These are phyloP conservation scores for Tipula confusa DNA, from an alignment of 2,888 invertebrate species.

Conservation along the genomic window DNA sequence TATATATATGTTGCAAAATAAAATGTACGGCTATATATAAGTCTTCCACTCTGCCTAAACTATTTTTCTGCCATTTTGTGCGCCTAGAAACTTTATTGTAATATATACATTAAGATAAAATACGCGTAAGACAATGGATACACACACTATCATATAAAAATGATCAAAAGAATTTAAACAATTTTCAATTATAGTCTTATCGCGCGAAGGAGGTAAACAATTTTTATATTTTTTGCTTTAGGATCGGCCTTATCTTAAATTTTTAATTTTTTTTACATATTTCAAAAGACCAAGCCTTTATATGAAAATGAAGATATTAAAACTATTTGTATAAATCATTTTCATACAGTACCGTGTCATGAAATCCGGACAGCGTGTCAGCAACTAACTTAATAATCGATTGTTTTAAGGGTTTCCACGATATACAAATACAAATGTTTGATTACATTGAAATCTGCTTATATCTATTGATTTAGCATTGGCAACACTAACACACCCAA, in stretches of 20 bases:
- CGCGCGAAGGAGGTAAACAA: not conserved
- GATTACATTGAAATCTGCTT: no score
- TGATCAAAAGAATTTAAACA: not conserved
- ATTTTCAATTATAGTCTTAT: slow-evolving; percentile 16
- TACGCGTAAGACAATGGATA: not conserved
- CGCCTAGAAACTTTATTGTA: not conserved
- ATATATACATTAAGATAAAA: no score
- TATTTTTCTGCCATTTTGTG: not conserved
- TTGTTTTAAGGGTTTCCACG: no score
- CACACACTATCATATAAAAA: not conserved
- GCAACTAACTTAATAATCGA: no score
- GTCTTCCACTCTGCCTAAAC: not conserved
- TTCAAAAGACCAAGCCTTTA: not conserved
- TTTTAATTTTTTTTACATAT: not conserved
- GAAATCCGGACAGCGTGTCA: no score
- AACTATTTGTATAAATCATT: not conserved
- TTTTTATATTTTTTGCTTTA: not conserved
- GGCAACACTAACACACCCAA: no score
- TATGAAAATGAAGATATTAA: not conserved
- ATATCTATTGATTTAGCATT: no score
- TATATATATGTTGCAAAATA: not conserved
- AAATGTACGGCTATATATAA: not conserved
- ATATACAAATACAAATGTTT: no score
- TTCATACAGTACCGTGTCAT: no score
- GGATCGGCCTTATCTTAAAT: not conserved